These are phyloP conservation scores for Parauchenoglanis punctatus DNA, from an alignment of 2,797 vertebrate species.

Conservation along the genomic window DNA sequence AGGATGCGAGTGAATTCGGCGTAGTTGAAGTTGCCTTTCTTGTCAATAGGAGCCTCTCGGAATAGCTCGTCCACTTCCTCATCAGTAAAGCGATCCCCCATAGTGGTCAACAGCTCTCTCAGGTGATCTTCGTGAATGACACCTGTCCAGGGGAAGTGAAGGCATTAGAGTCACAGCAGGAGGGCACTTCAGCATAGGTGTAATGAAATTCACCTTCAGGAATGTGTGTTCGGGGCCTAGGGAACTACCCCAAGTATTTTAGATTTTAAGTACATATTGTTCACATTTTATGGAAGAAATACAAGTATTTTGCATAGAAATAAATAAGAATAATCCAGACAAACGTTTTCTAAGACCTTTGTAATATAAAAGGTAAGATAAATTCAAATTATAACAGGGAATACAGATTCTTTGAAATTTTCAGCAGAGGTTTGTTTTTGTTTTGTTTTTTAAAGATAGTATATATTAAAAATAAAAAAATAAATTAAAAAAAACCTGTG, in stretches of 20 bases:
- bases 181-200: not conserved
- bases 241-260: not conserved
- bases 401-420: not conserved
- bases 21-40: conserved; percentile 99
- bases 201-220: not conserved
- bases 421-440: too few relatives aligned
- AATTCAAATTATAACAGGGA: not conserved
- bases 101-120: conserved; percentile 96
- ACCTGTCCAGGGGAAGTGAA: conserved; percentile 69
- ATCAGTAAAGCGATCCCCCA: conserved; percentile 97
- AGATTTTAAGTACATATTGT: not conserved
- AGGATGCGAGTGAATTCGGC: conserved; percentile 98
- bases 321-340: not conserved
- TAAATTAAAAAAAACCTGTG: not conserved
- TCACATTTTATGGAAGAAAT: not conserved
- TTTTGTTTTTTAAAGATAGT: too few relatives aligned
- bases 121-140: conserved; percentile 97
- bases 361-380: not conserved
- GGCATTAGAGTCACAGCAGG: not conserved
- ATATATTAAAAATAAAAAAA: not conserved
- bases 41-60: conserved; percentile 96
- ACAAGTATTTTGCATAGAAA: not conserved
- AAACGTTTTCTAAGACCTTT: not conserved
- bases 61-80: conserved; percentile 99
- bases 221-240: not conserved